Evolutionary conservation across 2,888 invertebrate genomes (phyloP), one percentile per base, ranked within the genome.

Genomic region (Phalera bucephala): DNA sequence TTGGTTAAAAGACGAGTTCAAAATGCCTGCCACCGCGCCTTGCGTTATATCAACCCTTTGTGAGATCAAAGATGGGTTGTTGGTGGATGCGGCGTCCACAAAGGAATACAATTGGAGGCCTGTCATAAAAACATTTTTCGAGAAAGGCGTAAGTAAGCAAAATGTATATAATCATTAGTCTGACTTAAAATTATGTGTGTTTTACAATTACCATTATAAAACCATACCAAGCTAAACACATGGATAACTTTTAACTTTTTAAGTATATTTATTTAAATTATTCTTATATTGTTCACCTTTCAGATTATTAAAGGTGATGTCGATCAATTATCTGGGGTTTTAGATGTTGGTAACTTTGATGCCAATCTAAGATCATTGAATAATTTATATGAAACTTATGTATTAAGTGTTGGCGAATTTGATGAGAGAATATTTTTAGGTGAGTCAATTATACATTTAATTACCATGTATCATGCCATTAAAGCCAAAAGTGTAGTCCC

Each of bases 391-490:
- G 98, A 98, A 73, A 95, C 95, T 33, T 96, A 95, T 79, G 95
- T 99, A 13, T 87, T 98, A 22, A 96, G 94, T 73, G 95, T 95
- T 43, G 98, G 98, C 1, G 97, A 98, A 79, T 96, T 99, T 80
- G 99, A 99, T 79, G 99, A 99, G 81, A 92, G 98, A 68, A 96
- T 99, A 80, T 97, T 99, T 86, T 91, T 98, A 65, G 95, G 95
- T 91, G 91, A 93, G 81, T 72, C 34, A 17, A 17, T 17, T 12
- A 12, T 22, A 22, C 10, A 5, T 22, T 22, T 10, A 30, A 2
- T 30, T 5, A n/a, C n/a, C n/a, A n/a, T n/a, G n/a, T n/a, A n/a
- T n/a, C n/a, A n/a, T n/a, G n/a, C n/a, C n/a, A n/a, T n/a, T n/a
- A n/a, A n/a, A n/a, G n/a, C n/a, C n/a, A n/a, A n/a, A n/a, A n/a